Conservation (phyloP, 2,797 vertebrate species). For the Pyrocephalus nanus region DNA sequence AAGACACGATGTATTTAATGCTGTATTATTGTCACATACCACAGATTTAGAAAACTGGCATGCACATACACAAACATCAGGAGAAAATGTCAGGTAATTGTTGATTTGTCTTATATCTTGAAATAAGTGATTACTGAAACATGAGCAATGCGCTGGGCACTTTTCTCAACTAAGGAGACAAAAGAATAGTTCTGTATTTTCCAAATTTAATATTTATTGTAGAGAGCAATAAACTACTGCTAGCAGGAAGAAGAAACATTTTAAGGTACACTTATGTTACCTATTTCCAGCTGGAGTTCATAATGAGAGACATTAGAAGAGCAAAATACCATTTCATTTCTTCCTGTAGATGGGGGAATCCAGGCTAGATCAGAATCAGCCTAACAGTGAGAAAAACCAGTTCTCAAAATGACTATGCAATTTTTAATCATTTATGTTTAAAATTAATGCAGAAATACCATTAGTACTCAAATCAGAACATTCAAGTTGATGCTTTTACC, state of each 20-base stretch:
- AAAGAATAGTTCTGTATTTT: not conserved
- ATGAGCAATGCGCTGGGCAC: not conserved
- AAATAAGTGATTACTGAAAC: not conserved
- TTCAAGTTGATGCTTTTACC: not conserved
- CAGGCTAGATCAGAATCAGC: constrained; percentile 81
- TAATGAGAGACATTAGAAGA: constrained; percentile 87
- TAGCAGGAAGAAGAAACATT: not conserved
- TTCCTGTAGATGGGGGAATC: constrained; percentile 74
- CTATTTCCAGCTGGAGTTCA: constrained; percentile 93
- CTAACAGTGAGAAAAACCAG: constrained; percentile 66
- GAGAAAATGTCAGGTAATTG: not conserved
- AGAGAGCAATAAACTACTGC: not conserved
- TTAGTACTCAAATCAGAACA: not conserved
- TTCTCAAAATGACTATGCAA: constrained; percentile 11
- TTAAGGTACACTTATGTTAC: constrained; percentile 73
- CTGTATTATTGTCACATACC: not conserved
- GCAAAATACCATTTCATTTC: constrained; percentile 80
- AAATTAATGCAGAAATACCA: not conserved
- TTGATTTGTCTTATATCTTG: not conserved
- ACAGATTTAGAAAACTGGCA: not conserved
- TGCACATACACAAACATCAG: not conserved
- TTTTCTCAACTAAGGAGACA: not conserved
- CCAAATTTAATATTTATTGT: not conserved
- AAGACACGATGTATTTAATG: not conserved
- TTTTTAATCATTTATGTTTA: not conserved